Conservation (phyloP, 2,888 invertebrate genomes). For the Epistrophella euchroma region DNA sequence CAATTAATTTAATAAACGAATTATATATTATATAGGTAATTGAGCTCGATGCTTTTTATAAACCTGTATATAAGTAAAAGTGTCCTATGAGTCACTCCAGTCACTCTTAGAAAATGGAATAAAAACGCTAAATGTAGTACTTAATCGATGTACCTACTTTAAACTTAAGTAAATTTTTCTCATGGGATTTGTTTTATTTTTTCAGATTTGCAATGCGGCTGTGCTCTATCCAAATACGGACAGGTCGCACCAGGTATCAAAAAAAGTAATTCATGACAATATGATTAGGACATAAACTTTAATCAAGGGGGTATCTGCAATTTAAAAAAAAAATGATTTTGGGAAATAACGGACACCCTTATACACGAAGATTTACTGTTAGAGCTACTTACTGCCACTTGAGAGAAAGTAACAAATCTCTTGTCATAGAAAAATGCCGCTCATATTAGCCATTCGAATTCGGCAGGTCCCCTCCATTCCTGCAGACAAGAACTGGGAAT, state of each 20-base stretch:
- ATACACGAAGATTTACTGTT: no score
- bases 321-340: no score
- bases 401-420: no score
- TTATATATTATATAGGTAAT: no score
- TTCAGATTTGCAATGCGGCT: constrained; percentile 83
- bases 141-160: neutral
- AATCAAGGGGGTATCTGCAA: no score
- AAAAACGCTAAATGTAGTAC: constrained; percentile 18
- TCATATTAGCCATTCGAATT: no score
- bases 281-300: neutral
- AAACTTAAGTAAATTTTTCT: neutral
- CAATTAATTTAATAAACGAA: no score
- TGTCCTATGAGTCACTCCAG: constrained; percentile 6
- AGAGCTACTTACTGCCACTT: no score
- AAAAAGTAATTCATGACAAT: constrained; percentile 29
- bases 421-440: no score
- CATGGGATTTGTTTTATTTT: constrained; percentile 69
- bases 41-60: neutral
- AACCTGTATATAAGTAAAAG: neutral
- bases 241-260: constrained; percentile 81
- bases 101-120: constrained; percentile 10
- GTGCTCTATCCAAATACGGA: constrained; percentile 82
- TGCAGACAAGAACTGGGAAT: no score
- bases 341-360: no score
- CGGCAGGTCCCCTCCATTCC: no score